Conservation (phyloP, 2,113 vertebrate genomes). For the Ammodramus savannarum region DNA sequence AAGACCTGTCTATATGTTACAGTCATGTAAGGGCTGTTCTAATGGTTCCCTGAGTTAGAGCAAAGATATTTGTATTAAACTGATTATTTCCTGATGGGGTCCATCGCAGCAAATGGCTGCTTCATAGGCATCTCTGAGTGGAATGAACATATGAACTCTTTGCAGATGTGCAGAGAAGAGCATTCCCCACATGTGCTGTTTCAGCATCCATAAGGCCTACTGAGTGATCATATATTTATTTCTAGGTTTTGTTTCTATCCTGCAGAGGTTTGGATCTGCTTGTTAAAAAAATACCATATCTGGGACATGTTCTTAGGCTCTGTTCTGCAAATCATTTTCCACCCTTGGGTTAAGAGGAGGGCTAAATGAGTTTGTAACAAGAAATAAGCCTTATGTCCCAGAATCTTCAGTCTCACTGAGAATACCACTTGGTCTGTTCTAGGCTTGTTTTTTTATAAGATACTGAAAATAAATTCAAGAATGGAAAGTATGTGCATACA, state of each 20-base stretch:
- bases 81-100: not conserved
- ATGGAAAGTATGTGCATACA: not conserved
- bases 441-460: not conserved
- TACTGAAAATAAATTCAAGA: not conserved
- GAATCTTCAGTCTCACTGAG: not conserved
- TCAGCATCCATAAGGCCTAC: not conserved
- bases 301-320: not conserved
- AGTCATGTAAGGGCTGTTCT: not conserved
- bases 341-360: not conserved
- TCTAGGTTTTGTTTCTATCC: not conserved
- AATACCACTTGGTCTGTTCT: not conserved
- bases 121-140: not conserved
- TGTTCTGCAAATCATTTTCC: rapidly evolving
- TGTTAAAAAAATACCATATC: not conserved
- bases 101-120: not conserved
- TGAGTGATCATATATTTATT: not conserved
- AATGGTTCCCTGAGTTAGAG: not conserved
- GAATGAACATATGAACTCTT: not conserved
- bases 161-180: rapidly evolving
- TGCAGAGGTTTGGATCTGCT: not conserved
- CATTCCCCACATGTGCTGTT: not conserved
- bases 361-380: not conserved
- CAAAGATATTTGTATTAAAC: not conserved
- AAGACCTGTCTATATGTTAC: not conserved
- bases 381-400: not conserved